Percentiles rank a stretch among this genome's conserved stretches.
Evolutionary conservation across 2,888 invertebrate genomes (phyloP).

Genomic region (Himalopsyche anomala): DNA sequence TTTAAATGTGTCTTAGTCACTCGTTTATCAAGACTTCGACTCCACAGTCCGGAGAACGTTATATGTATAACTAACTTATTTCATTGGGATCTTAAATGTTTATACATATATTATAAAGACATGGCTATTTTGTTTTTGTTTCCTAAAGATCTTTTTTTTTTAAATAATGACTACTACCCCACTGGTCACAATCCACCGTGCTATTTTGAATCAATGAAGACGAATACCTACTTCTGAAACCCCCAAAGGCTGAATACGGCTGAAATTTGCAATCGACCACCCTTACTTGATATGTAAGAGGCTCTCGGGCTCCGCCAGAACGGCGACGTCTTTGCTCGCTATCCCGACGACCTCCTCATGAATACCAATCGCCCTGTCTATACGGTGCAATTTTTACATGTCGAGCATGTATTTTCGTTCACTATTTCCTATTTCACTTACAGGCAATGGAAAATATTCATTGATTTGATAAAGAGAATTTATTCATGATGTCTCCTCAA

Average conservation of each 20-base stretch:
- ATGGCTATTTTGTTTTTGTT: too few relatives aligned
- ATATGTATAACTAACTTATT: too few relatives aligned
- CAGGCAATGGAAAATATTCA: not conserved
- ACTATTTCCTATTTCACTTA: not conserved
- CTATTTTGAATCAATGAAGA: too few relatives aligned
- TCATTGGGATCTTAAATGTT: too few relatives aligned
- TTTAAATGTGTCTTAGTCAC: too few relatives aligned
- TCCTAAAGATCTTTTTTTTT: too few relatives aligned
- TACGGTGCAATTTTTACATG: conserved; percentile 7
- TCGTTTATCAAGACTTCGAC: too few relatives aligned
- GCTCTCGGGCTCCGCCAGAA: conserved; percentile 35
- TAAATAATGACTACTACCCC: too few relatives aligned
- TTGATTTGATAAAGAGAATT: not conserved
- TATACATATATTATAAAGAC: too few relatives aligned
- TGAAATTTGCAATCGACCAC: conserved; percentile 28
- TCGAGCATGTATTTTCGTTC: not conserved
- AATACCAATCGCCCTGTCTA: conserved; percentile 28
- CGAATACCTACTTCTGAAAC: not conserved
- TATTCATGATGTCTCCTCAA: too few relatives aligned
- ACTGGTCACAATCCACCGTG: too few relatives aligned
- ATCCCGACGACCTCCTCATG: not conserved
- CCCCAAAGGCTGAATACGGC: conserved; percentile 25
- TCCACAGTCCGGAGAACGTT: too few relatives aligned
- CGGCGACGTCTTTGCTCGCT: not conserved
- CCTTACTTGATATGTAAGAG: conserved; percentile 36